Percentiles rank a stretch among this genome's conserved stretches.
Evolutionary conservation across 2,113 vertebrate genomes (phyloP).

Genomic region (Tragelaphus buxtoni): DNA sequence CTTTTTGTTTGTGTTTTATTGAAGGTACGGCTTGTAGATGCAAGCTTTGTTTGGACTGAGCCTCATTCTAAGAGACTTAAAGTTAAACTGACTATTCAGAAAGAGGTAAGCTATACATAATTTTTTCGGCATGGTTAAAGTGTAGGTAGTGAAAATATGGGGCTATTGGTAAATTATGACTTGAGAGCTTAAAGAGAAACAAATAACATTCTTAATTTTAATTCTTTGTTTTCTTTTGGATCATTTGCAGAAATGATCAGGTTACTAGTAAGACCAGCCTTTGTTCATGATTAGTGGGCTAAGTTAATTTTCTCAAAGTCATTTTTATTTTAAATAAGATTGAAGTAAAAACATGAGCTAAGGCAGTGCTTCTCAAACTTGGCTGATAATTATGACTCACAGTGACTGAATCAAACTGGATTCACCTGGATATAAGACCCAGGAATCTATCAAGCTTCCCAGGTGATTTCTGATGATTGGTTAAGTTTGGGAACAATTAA

Average conservation of each 20-base stretch:
- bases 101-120: constrained; percentile 86
- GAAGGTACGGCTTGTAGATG: constrained; percentile 95
- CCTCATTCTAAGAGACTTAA: constrained; percentile 98
- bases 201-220: not conserved
- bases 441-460: not conserved
- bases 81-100: constrained; percentile 96
- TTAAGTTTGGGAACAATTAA: not conserved
- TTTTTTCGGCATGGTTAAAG: not conserved
- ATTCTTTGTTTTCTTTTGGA: not conserved
- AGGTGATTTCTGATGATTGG: not conserved
- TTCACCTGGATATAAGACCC: not conserved
- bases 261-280: not conserved
- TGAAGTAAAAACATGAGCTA: not conserved
- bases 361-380: not conserved
- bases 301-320: not conserved
- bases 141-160: not conserved
- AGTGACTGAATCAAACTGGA: not conserved
- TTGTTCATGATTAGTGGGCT: not conserved
- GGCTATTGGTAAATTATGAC: not conserved
- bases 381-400: not conserved
- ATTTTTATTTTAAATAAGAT: not conserved
- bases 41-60: constrained; percentile 97
- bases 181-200: not conserved
- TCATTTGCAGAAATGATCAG: not conserved
- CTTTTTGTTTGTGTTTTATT: not conserved